A percentile compares a stretch with the other conserved stretches of the same genome.
These are phyloP conservation scores for Ephialtes manifestator DNA, from an alignment of 2,888 invertebrate genomes.

Conservation along the genomic window DNA sequence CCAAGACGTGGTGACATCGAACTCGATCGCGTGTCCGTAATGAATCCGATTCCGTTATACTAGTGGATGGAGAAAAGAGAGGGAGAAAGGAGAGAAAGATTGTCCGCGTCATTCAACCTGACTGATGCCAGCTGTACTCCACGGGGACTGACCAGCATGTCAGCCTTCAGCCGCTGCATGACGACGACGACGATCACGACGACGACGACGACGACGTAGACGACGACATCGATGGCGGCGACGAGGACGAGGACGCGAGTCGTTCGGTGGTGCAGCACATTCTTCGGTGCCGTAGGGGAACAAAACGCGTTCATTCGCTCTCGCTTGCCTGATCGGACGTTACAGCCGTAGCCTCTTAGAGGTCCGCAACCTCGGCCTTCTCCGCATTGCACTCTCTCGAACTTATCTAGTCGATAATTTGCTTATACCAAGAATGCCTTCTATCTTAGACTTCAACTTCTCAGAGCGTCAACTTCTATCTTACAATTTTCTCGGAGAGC, in stretches of 20 bases:
- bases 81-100: conserved; percentile 61
- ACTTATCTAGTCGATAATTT: conserved; percentile 43
- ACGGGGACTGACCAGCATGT: conserved; percentile 70
- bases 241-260: conserved; percentile 34
- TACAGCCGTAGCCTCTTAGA: conserved; percentile 53
- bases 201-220: conserved; percentile 9
- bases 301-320: conserved; percentile 67
- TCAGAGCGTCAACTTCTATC: too few relatives aligned
- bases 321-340: conserved; percentile 57
- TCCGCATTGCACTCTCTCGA: conserved; percentile 49
- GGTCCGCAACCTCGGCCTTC: conserved; percentile 68
- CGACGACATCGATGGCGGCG: conserved; percentile 11
- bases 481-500: too few relatives aligned
- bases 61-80: conserved; percentile 23
- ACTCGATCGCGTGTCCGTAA: conserved; percentile 79
- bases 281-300: conserved; percentile 61
- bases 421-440: conserved; percentile 21
- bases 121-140: conserved; percentile 72
- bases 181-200: conserved; percentile 24
- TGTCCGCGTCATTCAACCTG: conserved; percentile 73
- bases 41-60: conserved; percentile 78
- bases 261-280: conserved; percentile 53
- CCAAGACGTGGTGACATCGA: conserved; percentile 70
- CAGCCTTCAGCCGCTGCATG: conserved; percentile 64
- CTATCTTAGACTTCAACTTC: too few relatives aligned